Conservation (phyloP, 2,113 vertebrate species). For the Chaetorhynchus papuensis region DNA sequence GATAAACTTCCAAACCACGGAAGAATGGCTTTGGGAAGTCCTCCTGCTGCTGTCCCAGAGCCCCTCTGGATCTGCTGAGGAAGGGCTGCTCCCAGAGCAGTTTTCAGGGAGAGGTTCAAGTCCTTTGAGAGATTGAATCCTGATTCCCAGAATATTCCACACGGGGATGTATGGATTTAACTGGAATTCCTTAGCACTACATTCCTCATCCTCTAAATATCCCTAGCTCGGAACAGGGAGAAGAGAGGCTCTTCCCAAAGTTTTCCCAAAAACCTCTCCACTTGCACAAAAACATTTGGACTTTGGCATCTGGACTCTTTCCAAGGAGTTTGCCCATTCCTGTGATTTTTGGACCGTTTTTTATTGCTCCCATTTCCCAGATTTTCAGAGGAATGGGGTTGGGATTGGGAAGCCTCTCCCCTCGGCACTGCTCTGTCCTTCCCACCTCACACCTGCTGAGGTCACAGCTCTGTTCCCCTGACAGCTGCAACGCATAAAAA, state of each 20-base stretch:
- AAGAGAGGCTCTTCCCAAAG: background rate
- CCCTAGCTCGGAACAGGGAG: background rate
- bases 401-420: background rate
- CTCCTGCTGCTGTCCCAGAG: background rate
- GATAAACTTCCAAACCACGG: background rate
- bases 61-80: background rate
- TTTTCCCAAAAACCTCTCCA: background rate
- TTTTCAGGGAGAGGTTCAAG: background rate
- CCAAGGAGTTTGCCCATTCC: background rate
- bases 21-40: background rate
- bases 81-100: background rate
- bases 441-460: too few species aligned
- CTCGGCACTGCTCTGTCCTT: background rate
- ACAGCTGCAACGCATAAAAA: background rate
- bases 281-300: background rate
- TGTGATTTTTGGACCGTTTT: fast-evolving
- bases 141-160: background rate
- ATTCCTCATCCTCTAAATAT: background rate
- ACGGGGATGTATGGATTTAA: background rate
- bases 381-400: background rate
- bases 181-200: background rate
- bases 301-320: background rate
- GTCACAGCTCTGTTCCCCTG: background rate
- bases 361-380: background rate
- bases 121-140: background rate